These are phyloP conservation scores for Coregonus suidteri DNA, from an alignment of 2,797 vertebrate genomes.

Conservation along the genomic window DNA sequence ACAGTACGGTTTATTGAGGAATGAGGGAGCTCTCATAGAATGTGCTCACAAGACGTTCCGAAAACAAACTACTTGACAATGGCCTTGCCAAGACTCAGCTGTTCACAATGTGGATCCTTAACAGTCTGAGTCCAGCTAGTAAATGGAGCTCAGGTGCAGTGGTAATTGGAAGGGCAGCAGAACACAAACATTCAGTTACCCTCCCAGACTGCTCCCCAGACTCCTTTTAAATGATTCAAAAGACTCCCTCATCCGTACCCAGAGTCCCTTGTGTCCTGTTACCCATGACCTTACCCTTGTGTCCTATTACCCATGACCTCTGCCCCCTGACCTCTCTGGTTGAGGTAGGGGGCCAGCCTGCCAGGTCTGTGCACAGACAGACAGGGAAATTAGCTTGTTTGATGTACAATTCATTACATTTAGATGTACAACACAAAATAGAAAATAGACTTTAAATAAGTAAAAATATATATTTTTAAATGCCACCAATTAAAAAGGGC, in stretches of 20 bases:
- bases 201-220: not conserved
- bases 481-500: too few species aligned
- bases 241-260: not conserved
- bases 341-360: not conserved
- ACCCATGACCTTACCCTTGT: too few species aligned
- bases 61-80: not conserved
- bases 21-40: not conserved
- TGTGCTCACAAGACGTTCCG: not conserved
- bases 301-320: too few species aligned
- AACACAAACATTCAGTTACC: not conserved
- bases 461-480: too few species aligned
- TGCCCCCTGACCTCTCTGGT: too few species aligned
- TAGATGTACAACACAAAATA: too few species aligned
- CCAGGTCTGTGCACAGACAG: too few species aligned
- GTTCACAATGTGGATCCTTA: not conserved
- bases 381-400: too few species aligned
- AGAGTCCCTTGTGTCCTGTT: not conserved
- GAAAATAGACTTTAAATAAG: too few species aligned
- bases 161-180: slow-evolving; percentile 14
- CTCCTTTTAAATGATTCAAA: slow-evolving; percentile 1
- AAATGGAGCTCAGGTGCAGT: slow-evolving; percentile 1
- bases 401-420: too few species aligned
- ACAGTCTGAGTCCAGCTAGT: not conserved
- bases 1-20: not conserved
- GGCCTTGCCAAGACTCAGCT: not conserved